Evolutionary conservation across 2,888 invertebrate species (phyloP).

Genomic region (Cordilura impudica): DNA sequence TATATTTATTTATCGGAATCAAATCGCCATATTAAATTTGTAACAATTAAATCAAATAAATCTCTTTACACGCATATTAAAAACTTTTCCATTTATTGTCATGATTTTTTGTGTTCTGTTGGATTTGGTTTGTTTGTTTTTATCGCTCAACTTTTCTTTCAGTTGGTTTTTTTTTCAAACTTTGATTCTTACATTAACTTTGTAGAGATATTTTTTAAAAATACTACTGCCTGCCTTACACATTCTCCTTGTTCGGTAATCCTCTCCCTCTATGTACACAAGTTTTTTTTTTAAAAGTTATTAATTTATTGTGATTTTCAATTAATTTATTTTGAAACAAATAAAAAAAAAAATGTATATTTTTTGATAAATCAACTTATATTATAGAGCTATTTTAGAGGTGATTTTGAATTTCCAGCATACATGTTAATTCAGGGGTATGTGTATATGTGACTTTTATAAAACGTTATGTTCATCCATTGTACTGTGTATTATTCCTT

Average conservation of each 20-base stretch:
- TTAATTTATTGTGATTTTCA: too few species aligned
- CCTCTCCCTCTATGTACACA: too few species aligned
- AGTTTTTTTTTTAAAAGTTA: too few species aligned
- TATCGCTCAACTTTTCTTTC: not conserved
- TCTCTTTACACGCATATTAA: constrained; percentile 74
- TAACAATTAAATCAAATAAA: constrained; percentile 65
- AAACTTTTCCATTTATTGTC: constrained; percentile 76
- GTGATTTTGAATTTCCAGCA: not conserved
- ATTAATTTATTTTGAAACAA: too few species aligned
- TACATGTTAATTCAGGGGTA: not conserved
- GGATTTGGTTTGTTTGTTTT: constrained; percentile 33
- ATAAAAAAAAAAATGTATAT: too few species aligned
- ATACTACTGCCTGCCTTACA: not conserved
- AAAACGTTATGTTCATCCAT: constrained; percentile 12
- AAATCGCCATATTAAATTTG: constrained; percentile 35
- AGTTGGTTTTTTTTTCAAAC: not conserved
- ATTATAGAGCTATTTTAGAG: too few species aligned
- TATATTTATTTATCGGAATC: constrained; percentile 40
- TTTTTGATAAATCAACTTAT: too few species aligned
- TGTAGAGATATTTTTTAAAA: constrained; percentile 20
- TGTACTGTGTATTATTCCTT: constrained; percentile 17
- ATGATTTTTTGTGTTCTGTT: constrained; percentile 72
- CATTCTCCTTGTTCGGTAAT: too few species aligned
- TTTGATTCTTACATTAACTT: constrained; percentile 9
- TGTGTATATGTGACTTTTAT: not conserved